Evolutionary conservation across 2,888 invertebrate genomes (phyloP).

Genomic region (Coenonympha glycerion): DNA sequence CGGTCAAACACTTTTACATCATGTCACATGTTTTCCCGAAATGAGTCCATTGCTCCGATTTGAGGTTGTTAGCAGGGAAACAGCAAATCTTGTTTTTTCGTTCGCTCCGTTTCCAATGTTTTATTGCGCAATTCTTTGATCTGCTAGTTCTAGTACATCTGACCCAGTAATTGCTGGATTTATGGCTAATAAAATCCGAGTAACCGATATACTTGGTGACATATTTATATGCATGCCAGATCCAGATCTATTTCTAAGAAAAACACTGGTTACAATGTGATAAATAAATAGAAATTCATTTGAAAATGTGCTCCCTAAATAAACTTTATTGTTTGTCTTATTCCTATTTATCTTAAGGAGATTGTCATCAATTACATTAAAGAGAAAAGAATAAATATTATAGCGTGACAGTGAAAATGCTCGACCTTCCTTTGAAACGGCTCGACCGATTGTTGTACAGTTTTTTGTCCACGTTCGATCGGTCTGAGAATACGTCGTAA

Average conservation of each 20-base stretch:
- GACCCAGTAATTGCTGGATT: conserved; percentile 16
- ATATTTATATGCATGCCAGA: conserved; percentile 4
- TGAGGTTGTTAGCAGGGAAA: conserved; percentile 23
- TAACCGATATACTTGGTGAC: conserved; percentile 13
- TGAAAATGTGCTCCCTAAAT: not conserved
- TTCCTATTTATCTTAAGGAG: too few species aligned
- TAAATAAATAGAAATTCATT: not conserved
- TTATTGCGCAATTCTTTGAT: conserved; percentile 23
- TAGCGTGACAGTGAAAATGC: too few species aligned
- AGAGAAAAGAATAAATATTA: too few species aligned
- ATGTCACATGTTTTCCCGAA: conserved; percentile 11
- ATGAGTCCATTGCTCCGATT: conserved; percentile 23
- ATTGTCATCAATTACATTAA: too few species aligned
- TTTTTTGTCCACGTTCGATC: too few species aligned
- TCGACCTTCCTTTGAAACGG: too few species aligned
- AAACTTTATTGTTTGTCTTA: too few species aligned
- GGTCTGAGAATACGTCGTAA: too few species aligned
- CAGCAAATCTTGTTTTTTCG: conserved; percentile 17
- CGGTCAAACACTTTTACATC: conserved; percentile 20
- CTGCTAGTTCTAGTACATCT: conserved; percentile 13
- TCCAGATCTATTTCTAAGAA: conserved; percentile 1
- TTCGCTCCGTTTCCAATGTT: conserved; percentile 15
- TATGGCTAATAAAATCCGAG: conserved; percentile 16
- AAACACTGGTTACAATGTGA: not conserved
- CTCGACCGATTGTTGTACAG: too few species aligned